phyloP scores from a whole-genome alignment of 2,888 invertebrate species.

The Erannis defoliaria region DNA sequence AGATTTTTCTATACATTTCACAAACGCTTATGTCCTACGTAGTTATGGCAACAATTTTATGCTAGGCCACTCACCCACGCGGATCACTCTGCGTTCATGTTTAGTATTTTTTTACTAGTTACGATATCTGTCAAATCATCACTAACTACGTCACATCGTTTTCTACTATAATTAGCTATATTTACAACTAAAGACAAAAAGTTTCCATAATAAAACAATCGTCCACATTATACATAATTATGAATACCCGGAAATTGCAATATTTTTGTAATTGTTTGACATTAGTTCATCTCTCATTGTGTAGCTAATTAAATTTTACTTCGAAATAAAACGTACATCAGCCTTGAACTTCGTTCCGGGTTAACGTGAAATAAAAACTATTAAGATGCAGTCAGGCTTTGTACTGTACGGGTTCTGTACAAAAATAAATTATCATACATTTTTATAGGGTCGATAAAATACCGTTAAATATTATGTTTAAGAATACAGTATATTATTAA shows the following conservation, averaged over 20 bases:
- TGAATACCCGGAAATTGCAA: not conserved
- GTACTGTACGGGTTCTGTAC: not conserved
- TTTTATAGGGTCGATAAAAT: not conserved
- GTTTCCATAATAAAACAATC: too few species aligned
- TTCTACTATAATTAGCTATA: too few species aligned
- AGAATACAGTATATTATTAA: not conserved
- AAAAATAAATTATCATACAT: not conserved
- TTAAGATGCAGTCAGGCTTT: not conserved
- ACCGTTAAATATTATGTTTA: not conserved
- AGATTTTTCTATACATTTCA: too few species aligned
- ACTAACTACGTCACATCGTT: too few species aligned
- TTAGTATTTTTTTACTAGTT: too few species aligned
- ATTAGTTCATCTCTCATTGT: not conserved
- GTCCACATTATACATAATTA: not conserved
- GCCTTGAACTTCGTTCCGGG: conserved; percentile 19
- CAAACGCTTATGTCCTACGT: too few species aligned
- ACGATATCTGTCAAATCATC: too few species aligned
- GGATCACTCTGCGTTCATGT: too few species aligned
- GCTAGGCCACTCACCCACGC: too few species aligned
- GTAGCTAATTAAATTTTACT: not conserved
- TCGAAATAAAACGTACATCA: not conserved
- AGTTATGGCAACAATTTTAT: too few species aligned
- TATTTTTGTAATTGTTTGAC: not conserved
- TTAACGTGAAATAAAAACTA: not conserved
- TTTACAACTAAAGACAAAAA: too few species aligned